These are phyloP conservation scores for Aramus guarauna DNA, from an alignment of 2,113 vertebrate species.

Conservation along the genomic window DNA sequence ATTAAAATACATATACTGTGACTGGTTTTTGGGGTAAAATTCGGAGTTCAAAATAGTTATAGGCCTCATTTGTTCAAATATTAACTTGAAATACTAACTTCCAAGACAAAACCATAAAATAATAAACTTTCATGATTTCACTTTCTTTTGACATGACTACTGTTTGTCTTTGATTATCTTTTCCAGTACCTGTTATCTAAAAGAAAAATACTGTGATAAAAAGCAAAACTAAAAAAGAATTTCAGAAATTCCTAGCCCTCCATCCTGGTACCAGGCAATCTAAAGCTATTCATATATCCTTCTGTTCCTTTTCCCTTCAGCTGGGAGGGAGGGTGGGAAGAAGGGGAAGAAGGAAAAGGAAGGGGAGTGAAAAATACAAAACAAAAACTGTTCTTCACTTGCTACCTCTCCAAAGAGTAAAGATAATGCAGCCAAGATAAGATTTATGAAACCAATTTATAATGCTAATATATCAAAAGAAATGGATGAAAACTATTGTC, in stretches of 20 bases:
- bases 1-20: conserved; percentile 51
- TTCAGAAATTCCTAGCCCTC: background rate
- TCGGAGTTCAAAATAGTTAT: background rate
- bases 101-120: background rate
- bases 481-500: background rate
- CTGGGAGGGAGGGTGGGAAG: background rate
- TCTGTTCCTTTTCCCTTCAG: background rate
- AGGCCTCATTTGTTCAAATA: background rate
- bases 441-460: background rate
- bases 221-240: background rate
- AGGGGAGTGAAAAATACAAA: background rate
- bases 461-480: background rate
- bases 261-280: background rate
- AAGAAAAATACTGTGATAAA: background rate
- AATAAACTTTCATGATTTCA: background rate
- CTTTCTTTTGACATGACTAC: background rate
- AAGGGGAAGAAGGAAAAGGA: background rate
- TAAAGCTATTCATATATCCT: background rate
- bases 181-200: background rate
- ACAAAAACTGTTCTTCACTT: background rate
- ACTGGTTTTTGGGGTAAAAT: background rate
- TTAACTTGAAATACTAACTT: background rate
- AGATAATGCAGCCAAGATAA: background rate
- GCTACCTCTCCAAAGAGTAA: background rate
- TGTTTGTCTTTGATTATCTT: background rate